These are phyloP conservation scores for Erynnis tages DNA, from an alignment of 2,888 invertebrate species.

Conservation along the genomic window DNA sequence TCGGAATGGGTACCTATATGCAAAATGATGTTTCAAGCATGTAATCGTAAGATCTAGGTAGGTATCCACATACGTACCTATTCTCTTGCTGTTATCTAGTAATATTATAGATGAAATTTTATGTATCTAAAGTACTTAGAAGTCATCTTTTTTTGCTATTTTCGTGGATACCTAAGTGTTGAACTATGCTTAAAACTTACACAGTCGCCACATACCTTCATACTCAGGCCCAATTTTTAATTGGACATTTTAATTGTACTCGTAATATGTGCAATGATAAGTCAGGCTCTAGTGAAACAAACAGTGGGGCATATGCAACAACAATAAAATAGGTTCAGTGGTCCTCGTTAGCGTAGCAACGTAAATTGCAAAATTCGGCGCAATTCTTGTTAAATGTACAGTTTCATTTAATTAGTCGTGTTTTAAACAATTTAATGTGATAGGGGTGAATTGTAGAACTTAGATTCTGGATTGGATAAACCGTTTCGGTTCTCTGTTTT, in stretches of 20 bases:
- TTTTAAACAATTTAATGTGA: constrained; percentile 19
- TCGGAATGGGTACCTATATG: background rate
- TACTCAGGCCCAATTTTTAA: background rate
- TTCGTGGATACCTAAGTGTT: too few relatives aligned
- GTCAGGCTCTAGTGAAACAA: constrained; percentile 3
- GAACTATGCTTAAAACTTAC: too few relatives aligned
- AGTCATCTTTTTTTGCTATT: too few relatives aligned
- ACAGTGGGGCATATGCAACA: constrained; percentile 6
- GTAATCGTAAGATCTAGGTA: background rate
- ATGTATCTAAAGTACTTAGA: too few relatives aligned
- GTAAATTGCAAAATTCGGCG: constrained; percentile 20
- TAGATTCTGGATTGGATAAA: background rate
- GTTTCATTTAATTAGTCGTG: constrained; percentile 18
- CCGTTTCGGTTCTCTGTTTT: too few relatives aligned
- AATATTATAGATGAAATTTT: too few relatives aligned
- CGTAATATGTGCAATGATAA: constrained; percentile 2
- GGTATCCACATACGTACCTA: background rate
- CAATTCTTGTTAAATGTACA: constrained; percentile 20
- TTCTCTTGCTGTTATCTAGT: too few relatives aligned
- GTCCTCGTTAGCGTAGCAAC: constrained; percentile 12
- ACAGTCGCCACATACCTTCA: too few relatives aligned
- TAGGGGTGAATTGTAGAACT: constrained; percentile 3
- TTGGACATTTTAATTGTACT: background rate
- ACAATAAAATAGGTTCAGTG: constrained; percentile 13
- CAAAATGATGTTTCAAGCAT: background rate